These are phyloP conservation scores for Drosophila paulistorum DNA, from an alignment of 1,140 invertebrate genomes.

Conservation along the genomic window DNA sequence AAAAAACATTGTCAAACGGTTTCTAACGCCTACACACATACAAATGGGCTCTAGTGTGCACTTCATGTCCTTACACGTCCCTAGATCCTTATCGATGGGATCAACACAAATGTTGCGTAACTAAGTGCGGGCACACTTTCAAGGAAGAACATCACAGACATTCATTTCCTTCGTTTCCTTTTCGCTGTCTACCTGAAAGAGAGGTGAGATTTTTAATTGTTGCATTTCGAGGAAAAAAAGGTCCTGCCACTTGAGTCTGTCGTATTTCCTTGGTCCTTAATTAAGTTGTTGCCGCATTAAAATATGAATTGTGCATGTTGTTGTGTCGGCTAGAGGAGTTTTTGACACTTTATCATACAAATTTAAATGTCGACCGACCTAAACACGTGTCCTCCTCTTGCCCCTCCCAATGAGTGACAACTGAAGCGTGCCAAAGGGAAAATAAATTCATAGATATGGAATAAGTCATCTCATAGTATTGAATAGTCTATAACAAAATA, in stretches of 20 bases:
- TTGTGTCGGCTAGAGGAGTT: constrained; percentile 34
- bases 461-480: no score
- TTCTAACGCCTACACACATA: constrained; percentile 51
- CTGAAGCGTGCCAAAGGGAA: constrained; percentile 54
- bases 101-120: constrained; percentile 73
- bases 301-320: constrained; percentile 35
- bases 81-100: constrained; percentile 52
- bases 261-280: constrained; percentile 41
- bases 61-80: background rate
- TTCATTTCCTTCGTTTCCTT: constrained; percentile 6
- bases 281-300: constrained; percentile 61
- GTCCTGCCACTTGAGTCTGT: constrained; percentile 22
- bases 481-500: no score
- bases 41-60: background rate
- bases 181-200: constrained; percentile 35
- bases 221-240: constrained; percentile 27
- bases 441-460: constrained; percentile 27
- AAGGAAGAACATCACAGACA: constrained; percentile 20
- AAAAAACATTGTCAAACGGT: constrained; percentile 69
- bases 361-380: constrained; percentile 49
- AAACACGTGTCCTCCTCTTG: constrained; percentile 31
- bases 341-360: constrained; percentile 64
- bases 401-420: constrained; percentile 15
- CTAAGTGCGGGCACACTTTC: constrained; percentile 56
- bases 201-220: constrained; percentile 71